Conservation (phyloP, 2,113 vertebrate genomes). For the Mohoua ochrocephala region DNA sequence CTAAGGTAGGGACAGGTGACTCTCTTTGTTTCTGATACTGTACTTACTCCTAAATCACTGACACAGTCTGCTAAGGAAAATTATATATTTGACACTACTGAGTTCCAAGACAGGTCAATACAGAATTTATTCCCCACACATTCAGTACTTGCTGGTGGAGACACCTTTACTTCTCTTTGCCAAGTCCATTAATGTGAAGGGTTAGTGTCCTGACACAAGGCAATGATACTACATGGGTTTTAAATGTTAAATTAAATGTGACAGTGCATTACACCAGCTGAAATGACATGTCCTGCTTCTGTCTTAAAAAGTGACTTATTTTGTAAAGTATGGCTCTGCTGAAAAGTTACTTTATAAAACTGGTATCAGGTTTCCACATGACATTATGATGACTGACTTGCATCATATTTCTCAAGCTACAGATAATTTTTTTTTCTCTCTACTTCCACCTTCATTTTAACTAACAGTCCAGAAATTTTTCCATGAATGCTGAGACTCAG, state of each 20-base stretch:
- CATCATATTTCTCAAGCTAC: neutral
- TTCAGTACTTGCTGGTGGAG: neutral
- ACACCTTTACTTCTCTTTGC: neutral
- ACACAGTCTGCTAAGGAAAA: neutral
- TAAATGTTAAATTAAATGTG: neutral
- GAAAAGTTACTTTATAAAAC: neutral
- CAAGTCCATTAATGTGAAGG: neutral
- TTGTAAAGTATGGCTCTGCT: neutral
- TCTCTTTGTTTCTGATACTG: neutral
- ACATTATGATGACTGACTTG: neutral
- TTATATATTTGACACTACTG: neutral
- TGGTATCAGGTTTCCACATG: neutral
- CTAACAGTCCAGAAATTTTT: neutral
- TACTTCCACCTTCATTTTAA: neutral
- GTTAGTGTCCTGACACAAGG: neutral
- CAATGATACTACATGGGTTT: neutral
- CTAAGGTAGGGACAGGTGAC: neutral
- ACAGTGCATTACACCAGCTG: neutral
- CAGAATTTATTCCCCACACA: neutral
- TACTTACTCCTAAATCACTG: neutral
- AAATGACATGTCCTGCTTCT: neutral
- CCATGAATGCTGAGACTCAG: neutral
- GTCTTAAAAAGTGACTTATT: neutral
- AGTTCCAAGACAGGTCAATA: neutral
- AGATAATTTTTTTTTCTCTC: neutral